Conservation (phyloP, 2,113 vertebrate genomes). For the Cryptomyrus ogoouensis region DNA sequence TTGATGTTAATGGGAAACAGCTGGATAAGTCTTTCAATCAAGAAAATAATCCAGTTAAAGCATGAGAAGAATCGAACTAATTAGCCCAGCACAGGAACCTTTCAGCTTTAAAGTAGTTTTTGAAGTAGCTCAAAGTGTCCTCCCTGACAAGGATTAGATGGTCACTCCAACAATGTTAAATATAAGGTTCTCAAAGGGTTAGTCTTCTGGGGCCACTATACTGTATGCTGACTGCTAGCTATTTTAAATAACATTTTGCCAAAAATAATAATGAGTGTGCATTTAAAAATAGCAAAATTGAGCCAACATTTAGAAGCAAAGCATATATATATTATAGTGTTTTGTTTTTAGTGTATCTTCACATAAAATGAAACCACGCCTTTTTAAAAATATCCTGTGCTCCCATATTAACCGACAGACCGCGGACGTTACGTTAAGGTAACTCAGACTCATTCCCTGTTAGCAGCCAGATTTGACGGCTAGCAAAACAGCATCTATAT, state of each 20-base stretch:
- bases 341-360: not conserved
- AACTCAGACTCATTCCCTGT: not conserved
- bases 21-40: not conserved
- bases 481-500: not conserved
- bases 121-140: not conserved
- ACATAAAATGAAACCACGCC: not conserved
- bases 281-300: not conserved
- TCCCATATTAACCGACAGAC: not conserved
- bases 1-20: not conserved
- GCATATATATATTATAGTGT: not conserved
- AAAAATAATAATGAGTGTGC: not conserved
- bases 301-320: not conserved
- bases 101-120: not conserved
- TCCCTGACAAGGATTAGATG: not conserved
- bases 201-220: not conserved
- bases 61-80: not conserved
- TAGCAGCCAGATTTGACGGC: not conserved
- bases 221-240: not conserved
- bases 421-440: not conserved
- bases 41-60: not conserved
- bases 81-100: not conserved
- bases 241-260: not conserved
- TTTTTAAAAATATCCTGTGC: not conserved
- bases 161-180: not conserved
- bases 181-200: not conserved